Conservation (phyloP, 2,888 invertebrate genomes). For the Aleiodes alternator region DNA sequence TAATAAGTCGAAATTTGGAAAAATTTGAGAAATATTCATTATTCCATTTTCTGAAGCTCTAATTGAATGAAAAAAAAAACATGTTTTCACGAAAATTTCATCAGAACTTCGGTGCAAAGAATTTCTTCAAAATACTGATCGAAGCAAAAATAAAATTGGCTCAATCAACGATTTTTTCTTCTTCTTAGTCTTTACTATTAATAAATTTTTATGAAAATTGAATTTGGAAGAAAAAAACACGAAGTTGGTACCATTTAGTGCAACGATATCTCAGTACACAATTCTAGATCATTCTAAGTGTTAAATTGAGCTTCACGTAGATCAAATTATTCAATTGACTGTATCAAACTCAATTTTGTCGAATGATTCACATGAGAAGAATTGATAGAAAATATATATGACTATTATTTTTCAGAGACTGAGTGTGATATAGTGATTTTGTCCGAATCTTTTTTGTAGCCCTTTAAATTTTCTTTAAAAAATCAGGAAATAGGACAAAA, state of each 20-base stretch:
- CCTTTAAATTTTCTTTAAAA: no score
- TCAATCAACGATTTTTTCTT: neutral
- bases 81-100: no score
- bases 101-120: no score
- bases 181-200: neutral
- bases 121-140: no score
- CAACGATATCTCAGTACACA: conserved; percentile 23
- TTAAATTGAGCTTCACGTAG: conserved; percentile 51
- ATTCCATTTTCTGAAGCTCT: no score
- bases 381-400: conserved; percentile 14
- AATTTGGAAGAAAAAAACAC: neutral
- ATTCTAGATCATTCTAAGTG: conserved; percentile 47
- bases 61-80: no score
- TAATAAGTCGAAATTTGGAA: no score
- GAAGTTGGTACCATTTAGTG: conserved; percentile 12
- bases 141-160: no score
- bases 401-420: neutral
- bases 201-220: neutral
- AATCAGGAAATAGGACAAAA: no score
- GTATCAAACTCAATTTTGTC: conserved; percentile 62
- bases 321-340: conserved; percentile 68
- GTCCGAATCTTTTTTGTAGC: no score
- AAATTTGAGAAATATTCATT: no score
- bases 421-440: no score
- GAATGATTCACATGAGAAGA: conserved; percentile 27